A percentile compares a stretch with the other conserved stretches of the same genome.
Conservation (phyloP, 1,140 invertebrate species). For the Listronotus oregonensis region DNA sequence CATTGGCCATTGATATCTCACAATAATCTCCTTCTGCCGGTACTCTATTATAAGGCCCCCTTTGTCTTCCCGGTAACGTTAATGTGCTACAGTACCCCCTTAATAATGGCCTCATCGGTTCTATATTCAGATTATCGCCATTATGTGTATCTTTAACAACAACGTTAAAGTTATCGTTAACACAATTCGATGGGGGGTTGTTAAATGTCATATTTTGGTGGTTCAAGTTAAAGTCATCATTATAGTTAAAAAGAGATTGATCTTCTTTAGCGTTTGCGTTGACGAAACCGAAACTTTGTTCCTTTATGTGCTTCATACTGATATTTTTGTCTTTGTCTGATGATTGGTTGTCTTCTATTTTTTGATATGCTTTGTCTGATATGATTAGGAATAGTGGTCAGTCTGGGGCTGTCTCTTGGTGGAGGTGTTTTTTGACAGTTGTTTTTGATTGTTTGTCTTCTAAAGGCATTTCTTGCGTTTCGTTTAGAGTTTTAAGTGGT, state of each 20-base stretch:
- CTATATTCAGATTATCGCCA: slow-evolving; percentile 82
- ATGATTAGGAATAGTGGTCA: slow-evolving; percentile 32
- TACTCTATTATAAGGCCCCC: slow-evolving; percentile 54
- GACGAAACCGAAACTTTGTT: slow-evolving; percentile 10
- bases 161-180: slow-evolving; percentile 9
- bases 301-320: slow-evolving; percentile 27
- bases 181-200: background rate
- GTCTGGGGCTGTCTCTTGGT: slow-evolving; percentile 16
- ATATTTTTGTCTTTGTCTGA: slow-evolving; percentile 19
- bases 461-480: slow-evolving; percentile 20
- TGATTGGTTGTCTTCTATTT: slow-evolving; percentile 16
- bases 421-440: slow-evolving; percentile 18
- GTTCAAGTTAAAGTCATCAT: slow-evolving; percentile 32
- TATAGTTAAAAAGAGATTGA: background rate
- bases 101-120: slow-evolving; percentile 89
- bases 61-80: slow-evolving; percentile 62
- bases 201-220: slow-evolving; percentile 8
- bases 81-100: slow-evolving; percentile 79
- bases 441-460: slow-evolving; percentile 12
- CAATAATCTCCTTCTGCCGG: slow-evolving; percentile 62
- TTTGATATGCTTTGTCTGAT: slow-evolving; percentile 38
- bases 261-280: background rate
- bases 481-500: slow-evolving; percentile 31
- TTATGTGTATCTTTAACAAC: slow-evolving; percentile 40
- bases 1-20: slow-evolving; percentile 63